These are phyloP conservation scores for Bubo bubo DNA, from an alignment of 2,113 vertebrate species.

Conservation along the genomic window DNA sequence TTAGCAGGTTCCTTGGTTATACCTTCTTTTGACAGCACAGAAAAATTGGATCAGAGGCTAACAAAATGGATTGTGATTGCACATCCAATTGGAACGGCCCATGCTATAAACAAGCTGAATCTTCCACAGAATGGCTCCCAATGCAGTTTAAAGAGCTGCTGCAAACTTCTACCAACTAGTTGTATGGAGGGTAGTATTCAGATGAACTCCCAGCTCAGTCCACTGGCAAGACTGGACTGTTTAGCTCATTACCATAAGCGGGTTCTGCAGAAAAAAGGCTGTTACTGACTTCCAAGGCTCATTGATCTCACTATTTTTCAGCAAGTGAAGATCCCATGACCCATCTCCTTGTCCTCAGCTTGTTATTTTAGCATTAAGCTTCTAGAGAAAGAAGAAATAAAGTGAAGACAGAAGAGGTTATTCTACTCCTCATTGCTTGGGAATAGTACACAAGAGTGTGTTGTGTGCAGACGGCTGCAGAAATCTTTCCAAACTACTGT, in stretches of 20 bases:
- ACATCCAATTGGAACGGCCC: neutral
- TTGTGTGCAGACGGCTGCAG: neutral
- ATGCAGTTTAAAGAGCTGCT: neutral
- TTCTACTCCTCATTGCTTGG: neutral
- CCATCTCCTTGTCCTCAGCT: neutral
- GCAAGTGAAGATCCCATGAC: neutral
- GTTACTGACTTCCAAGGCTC: neutral
- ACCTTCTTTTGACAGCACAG: neutral
- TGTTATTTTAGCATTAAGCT: neutral
- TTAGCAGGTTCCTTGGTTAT: neutral
- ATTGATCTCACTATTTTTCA: neutral
- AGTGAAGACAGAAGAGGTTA: neutral
- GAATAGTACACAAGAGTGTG: neutral
- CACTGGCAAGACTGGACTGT: neutral
- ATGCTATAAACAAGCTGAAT: neutral
- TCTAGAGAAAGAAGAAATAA: neutral
- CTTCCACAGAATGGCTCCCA: neutral
- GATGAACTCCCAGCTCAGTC: neutral
- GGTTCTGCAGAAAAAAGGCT: neutral
- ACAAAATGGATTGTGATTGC: neutral
- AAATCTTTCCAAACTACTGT: neutral
- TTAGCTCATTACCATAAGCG: fast-evolving
- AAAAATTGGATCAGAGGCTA: neutral
- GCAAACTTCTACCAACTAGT: neutral
- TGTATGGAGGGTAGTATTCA: neutral